phyloP scores from a whole-genome alignment of 2,888 invertebrate genomes.

The Crematogaster levior region DNA sequence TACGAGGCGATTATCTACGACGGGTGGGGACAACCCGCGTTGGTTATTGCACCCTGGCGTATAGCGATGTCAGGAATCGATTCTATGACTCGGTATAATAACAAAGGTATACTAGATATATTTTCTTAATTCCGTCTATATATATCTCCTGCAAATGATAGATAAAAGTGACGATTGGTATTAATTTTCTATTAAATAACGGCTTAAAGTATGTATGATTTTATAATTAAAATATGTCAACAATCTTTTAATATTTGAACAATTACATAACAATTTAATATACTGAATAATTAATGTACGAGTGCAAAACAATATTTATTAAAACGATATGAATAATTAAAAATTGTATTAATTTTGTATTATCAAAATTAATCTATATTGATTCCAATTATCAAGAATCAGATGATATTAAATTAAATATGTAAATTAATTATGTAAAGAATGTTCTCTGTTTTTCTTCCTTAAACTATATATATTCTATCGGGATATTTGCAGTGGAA shows the following conservation, averaged over 20 bases:
- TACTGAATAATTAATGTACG: background rate
- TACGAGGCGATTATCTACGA: conserved; percentile 73
- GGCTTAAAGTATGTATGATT: background rate
- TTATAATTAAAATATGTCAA: background rate
- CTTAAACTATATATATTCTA: background rate
- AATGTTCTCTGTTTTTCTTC: background rate
- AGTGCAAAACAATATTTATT: background rate
- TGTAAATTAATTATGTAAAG: background rate
- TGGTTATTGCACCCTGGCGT: conserved; percentile 67
- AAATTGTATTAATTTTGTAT: conserved; percentile 13
- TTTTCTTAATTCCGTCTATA: conserved; percentile 5
- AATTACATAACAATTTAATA: background rate
- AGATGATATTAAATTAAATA: conserved; percentile 12
- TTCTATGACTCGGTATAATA: conserved; percentile 58
- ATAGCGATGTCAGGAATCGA: conserved; percentile 60
- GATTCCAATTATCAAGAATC: background rate
- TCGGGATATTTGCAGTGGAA: background rate
- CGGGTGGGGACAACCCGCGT: conserved; percentile 30
- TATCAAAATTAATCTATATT: background rate
- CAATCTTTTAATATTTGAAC: background rate
- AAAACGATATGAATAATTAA: conserved; percentile 4
- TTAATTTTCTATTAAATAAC: background rate
- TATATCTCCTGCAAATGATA: background rate
- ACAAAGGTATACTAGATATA: conserved; percentile 22
- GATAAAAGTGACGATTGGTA: background rate